A percentile compares a stretch with the other conserved stretches of the same genome.
These are phyloP conservation scores for Ormyrus pomaceus DNA, from an alignment of 2,888 invertebrate genomes.

Conservation along the genomic window DNA sequence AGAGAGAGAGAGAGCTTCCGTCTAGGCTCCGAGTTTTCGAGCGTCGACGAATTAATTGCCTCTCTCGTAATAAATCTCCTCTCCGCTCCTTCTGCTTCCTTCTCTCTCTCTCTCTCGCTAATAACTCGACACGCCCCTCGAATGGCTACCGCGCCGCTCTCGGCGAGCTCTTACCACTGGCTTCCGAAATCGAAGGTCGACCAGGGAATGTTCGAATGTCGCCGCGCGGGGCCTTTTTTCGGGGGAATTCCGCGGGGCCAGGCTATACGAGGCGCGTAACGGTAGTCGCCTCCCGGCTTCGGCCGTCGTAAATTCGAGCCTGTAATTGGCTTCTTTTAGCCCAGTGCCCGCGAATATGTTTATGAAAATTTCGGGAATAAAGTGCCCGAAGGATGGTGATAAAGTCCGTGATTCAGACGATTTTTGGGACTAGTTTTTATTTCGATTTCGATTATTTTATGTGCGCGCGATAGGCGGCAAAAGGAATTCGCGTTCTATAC, in stretches of 20 bases:
- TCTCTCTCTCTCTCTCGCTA: slow-evolving; percentile 36
- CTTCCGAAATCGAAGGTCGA: slow-evolving; percentile 43
- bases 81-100: slow-evolving; percentile 17
- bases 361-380: slow-evolving; percentile 3
- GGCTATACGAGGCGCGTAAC: neutral
- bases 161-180: neutral
- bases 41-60: slow-evolving; percentile 53
- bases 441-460: too few species aligned
- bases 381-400: slow-evolving; percentile 8
- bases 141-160: slow-evolving; percentile 50
- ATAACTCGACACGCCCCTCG: slow-evolving; percentile 54
- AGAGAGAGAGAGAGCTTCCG: slow-evolving; percentile 27
- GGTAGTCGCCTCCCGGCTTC: slow-evolving; percentile 1
- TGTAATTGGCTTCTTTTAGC: too few species aligned
- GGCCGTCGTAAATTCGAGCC: too few species aligned
- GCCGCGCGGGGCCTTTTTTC: neutral
- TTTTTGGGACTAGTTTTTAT: too few species aligned
- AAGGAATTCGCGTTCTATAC: too few species aligned
- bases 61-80: slow-evolving; percentile 53
- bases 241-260: neutral
- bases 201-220: slow-evolving; percentile 3
- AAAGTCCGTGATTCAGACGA: neutral
- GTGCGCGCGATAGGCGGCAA: too few species aligned
- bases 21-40: slow-evolving; percentile 13
- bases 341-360: neutral